Conservation (phyloP, 2,113 vertebrate species). For the Archilochus colubris region DNA sequence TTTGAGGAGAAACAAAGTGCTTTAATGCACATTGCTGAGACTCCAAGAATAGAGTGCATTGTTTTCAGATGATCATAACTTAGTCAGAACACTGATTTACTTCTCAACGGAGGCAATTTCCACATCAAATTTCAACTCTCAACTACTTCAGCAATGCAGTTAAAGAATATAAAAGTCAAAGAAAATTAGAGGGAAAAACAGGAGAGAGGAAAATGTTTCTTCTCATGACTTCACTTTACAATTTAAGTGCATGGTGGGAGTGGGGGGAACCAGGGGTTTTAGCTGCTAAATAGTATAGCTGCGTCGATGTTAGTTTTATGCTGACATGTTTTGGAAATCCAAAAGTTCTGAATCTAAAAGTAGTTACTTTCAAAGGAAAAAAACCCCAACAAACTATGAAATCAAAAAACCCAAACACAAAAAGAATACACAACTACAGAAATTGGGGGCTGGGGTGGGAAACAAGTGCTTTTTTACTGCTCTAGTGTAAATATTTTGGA, state of each 20-base stretch:
- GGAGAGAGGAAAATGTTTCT: not conserved
- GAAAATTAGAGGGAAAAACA: not conserved
- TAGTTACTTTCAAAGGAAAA: not conserved
- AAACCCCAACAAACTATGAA: not conserved
- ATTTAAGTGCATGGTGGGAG: not conserved
- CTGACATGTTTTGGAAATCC: not conserved
- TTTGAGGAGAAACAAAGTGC: not conserved
- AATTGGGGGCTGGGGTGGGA: not conserved
- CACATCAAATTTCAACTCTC: not conserved
- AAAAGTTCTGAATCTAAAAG: not conserved
- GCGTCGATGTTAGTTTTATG: not conserved
- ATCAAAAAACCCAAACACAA: not conserved
- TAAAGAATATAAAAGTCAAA: not conserved
- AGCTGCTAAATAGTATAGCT: not conserved
- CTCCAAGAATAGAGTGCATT: not conserved
- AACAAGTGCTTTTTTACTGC: not conserved
- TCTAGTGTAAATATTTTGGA: not conserved
- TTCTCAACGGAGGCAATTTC: not conserved
- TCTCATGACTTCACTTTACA: not conserved
- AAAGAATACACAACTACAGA: accelerated
- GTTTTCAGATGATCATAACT: not conserved
- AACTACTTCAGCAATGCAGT: not conserved
- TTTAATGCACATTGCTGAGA: not conserved
- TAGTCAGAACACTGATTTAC: not conserved
- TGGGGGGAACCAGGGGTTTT: not conserved